Evolutionary conservation across 2,888 invertebrate genomes (phyloP).

Genomic region (Eupithecia vulgata): DNA sequence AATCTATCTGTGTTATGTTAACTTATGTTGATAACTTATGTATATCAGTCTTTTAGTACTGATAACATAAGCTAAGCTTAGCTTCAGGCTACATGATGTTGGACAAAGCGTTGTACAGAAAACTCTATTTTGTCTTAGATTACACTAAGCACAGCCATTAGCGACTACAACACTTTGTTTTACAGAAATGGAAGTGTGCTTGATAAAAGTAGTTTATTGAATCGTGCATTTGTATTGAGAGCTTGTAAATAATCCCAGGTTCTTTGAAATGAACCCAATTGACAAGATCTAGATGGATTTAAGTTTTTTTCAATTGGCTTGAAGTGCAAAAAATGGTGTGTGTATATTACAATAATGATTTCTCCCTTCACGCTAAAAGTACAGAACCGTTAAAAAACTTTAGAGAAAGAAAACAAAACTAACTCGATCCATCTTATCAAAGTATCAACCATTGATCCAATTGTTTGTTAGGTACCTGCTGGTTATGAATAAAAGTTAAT

Average conservation of each 20-base stretch:
- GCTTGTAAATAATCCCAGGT: background rate
- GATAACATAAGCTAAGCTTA: too few relatives aligned
- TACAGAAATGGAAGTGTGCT: background rate
- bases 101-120: background rate
- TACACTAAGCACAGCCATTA: background rate
- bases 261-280: background rate
- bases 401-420: too few relatives aligned
- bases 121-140: background rate
- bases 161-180: background rate
- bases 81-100: too few relatives aligned
- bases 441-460: background rate
- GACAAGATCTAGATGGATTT: too few relatives aligned
- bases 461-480: background rate
- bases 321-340: too few relatives aligned
- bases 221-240: background rate
- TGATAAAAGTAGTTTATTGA: background rate
- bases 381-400: too few relatives aligned
- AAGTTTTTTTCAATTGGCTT: too few relatives aligned
- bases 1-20: too few relatives aligned
- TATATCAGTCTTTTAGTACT: too few relatives aligned
- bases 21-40: too few relatives aligned
- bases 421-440: background rate
- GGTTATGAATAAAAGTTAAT: slow-evolving; percentile 20
- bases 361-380: too few relatives aligned
- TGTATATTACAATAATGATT: too few relatives aligned